Conservation (phyloP, 2,797 vertebrate genomes). For the Ciconia nigra region DNA sequence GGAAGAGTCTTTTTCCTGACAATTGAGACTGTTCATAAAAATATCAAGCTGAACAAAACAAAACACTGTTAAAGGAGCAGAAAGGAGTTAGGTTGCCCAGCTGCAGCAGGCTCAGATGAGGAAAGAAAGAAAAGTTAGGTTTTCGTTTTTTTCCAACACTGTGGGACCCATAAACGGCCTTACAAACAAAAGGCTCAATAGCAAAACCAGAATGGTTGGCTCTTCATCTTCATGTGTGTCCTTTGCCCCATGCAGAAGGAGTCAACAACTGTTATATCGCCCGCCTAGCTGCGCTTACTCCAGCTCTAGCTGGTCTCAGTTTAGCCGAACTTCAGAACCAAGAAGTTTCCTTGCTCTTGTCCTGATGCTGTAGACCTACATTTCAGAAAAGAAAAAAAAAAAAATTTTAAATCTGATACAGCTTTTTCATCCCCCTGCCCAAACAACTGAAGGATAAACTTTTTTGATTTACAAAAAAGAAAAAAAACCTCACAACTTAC, state of each 20-base stretch:
- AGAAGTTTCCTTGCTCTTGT: slow-evolving; percentile 87
- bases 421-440: neutral
- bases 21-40: slow-evolving; percentile 54
- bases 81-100: slow-evolving; percentile 62
- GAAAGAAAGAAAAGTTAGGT: slow-evolving; percentile 35
- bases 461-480: neutral
- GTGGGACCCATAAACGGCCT: slow-evolving; percentile 50
- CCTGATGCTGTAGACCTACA: slow-evolving; percentile 87
- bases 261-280: neutral
- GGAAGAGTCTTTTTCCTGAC: slow-evolving; percentile 67
- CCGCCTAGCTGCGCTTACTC: slow-evolving; percentile 10
- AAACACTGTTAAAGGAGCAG: slow-evolving; percentile 67
- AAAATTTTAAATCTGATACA: neutral
- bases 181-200: slow-evolving; percentile 61
- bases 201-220: slow-evolving; percentile 43
- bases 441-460: neutral
- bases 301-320: neutral
- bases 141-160: slow-evolving; percentile 38
- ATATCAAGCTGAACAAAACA: slow-evolving; percentile 56
- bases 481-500: neutral
- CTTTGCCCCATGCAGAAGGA: slow-evolving; percentile 16
- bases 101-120: slow-evolving; percentile 76
- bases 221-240: slow-evolving; percentile 56
- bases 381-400: slow-evolving; percentile 4
- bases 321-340: slow-evolving; percentile 85